Evolutionary conservation across 2,113 vertebrate species (phyloP), one percentile per base, ranked within the genome.

Genomic region (Struthidea cinerea): DNA sequence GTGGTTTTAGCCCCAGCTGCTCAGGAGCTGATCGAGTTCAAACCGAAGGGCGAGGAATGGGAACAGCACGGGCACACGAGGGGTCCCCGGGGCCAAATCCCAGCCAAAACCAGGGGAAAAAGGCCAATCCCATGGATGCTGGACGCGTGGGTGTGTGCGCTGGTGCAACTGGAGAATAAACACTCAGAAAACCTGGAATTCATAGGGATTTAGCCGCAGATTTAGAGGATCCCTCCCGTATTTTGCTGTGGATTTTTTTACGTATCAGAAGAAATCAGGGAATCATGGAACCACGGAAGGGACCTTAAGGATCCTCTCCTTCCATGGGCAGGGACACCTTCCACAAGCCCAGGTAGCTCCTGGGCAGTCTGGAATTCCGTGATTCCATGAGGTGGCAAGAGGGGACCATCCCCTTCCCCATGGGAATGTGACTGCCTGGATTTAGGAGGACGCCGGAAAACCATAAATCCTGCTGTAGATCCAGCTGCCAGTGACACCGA

Each of bases 381-480:
- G 46, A 70, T 39, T 82, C 46, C 3, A 7, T 15, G 46, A 75
- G 39, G 35, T 39, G 33, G 30, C 2, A 1, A 22, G 27, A 61
- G 22, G 65, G 30, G 3, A 47, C 28, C 28, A 18, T 35, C 15
- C 37, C 42, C 41, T 57, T 68, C 37, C 42, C 52, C 4, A 8
- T 0, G 0, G 7, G 35, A 37, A 53, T 0, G 0, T 3, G 35
- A 13, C 44, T 44, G 49, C 41, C 55, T 30, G 55, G n/a, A 67
- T 57, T 53, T 16, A 44, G 49, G 32, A 53, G 16, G 63, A 53
- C 50, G 69, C 33, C 55, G 33, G 23, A 67, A 73, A 35, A 13
- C 23, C 33, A 35, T 11, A 13, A 50, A 49, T 32, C 8, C 26
- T 21, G 16, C 6, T 17, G 13, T 11, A 50, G 26, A 35, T 42